Evolutionary conservation across 2,113 vertebrate species (phyloP), one percentile per base, ranked within the genome.

Genomic region (Apeltes quadracus): DNA sequence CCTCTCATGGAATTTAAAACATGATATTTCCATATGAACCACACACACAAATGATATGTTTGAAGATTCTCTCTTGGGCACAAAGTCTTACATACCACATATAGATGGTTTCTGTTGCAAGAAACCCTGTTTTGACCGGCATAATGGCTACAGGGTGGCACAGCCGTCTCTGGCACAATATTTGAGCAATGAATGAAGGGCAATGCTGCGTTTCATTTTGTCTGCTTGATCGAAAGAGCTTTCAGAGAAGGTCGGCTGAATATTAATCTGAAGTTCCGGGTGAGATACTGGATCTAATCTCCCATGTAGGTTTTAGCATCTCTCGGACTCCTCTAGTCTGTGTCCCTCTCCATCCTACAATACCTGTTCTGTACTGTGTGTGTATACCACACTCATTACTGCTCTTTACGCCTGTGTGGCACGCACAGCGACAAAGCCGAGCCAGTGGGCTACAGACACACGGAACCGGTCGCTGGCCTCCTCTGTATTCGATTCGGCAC

Each of bases 121-220:
- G 44, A 65, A 20, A 69, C 65, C 59, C 69, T 66, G 68, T 34
- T n/a, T 51, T 63, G 62, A 75, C 58, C 64, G 65, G 68, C 75
- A 78, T 84, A 56, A 44, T 44, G 69, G 32, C 78, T 43, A 56
- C 76, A 50, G 66, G n/a, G 57, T 78, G 71, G 62, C 55, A 69
- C 77, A 86, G 74, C 73, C 64, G 79, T 83, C 76, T 71, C 73
- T 66, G 20, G 72, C 78, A 78, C n/a, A 2, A 61, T 29, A 73
- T 23, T 65, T 79, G 58, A 58, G 46, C 48, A 39, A 34, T 79
- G 65, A 81, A 76, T 51, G 68, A 66, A 5, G 12, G 56, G 67
- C 76, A 68, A 9, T 53, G 41, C 68, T 67, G 36, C 11, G 18
- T 70, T 7, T 57, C 53, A 57, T 38, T 36, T 15, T 15, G 22